A percentile compares a stretch with the other conserved stretches of the same genome.
Conservation (phyloP, 2,113 vertebrate species). For the Archilochus colubris region DNA sequence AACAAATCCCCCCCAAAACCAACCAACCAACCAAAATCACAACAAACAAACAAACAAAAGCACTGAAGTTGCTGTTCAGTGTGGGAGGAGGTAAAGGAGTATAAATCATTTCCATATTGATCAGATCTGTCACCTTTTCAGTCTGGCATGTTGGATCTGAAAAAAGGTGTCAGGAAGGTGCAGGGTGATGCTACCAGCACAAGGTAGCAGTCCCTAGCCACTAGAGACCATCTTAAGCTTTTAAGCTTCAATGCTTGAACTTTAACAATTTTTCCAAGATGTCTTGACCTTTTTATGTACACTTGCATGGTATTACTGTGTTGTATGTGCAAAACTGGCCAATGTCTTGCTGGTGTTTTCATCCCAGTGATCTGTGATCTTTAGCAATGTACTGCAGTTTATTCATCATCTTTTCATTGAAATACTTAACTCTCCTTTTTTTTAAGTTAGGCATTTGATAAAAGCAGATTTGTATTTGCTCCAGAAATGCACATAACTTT, state of each 20-base stretch:
- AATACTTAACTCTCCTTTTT: neutral
- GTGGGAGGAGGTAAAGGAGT: neutral
- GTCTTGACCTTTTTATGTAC: neutral
- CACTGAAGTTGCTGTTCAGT: neutral
- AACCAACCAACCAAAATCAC: too few relatives aligned
- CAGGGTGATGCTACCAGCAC: neutral
- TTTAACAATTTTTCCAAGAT: neutral
- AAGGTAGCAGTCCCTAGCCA: too few relatives aligned
- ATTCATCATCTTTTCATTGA: neutral
- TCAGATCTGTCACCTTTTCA: neutral
- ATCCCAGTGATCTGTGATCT: neutral
- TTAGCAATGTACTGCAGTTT: neutral
- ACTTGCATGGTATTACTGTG: neutral
- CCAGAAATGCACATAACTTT: neutral
- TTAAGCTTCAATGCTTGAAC: neutral
- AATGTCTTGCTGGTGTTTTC: neutral
- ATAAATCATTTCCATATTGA: fast-evolving
- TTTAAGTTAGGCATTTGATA: neutral
- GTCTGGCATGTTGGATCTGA: neutral
- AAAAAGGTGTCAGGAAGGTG: neutral
- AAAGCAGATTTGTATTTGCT: neutral
- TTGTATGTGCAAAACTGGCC: neutral
- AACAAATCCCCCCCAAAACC: too few relatives aligned
- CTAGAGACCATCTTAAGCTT: neutral
- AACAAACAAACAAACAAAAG: neutral